Evolutionary conservation across 2,797 vertebrate species (phyloP).

Genomic region (Eospalax fontanierii): DNA sequence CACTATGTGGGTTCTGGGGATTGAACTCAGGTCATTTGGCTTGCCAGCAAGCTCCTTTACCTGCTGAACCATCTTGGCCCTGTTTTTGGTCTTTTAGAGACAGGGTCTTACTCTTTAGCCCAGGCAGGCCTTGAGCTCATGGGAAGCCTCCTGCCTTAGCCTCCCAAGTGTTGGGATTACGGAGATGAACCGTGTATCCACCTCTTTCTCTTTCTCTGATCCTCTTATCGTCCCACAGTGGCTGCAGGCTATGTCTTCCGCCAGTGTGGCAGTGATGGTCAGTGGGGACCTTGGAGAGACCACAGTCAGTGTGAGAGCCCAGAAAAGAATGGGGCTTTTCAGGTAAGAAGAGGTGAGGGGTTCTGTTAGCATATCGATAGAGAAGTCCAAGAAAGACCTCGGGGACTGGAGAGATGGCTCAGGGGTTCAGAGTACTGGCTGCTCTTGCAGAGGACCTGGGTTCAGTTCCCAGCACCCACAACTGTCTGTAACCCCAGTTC

Average conservation of each 20-base stretch:
- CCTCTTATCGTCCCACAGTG: constrained; percentile 84
- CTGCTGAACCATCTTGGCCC: not conserved
- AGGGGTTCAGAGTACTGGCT: too few relatives aligned
- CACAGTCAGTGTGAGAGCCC: constrained; percentile 90
- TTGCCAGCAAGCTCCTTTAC: not conserved
- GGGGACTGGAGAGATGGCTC: too few relatives aligned
- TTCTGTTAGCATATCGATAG: not conserved
- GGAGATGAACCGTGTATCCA: not conserved
- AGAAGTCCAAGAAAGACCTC: not conserved
- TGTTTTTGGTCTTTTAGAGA: not conserved
- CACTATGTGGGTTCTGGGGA: not conserved
- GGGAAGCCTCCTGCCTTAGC: not conserved
- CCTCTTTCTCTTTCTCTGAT: not conserved
- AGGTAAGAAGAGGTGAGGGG: constrained; percentile 75
- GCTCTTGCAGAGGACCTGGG: too few relatives aligned
- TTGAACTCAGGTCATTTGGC: not conserved
- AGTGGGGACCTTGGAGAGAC: constrained; percentile 92
- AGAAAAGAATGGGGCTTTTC: constrained; percentile 77
- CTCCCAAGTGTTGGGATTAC: not conserved
- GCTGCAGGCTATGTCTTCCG: constrained; percentile 89
- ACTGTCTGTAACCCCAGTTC: too few relatives aligned
- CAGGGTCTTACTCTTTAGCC: not conserved
- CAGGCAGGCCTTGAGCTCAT: not conserved
- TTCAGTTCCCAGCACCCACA: too few relatives aligned
- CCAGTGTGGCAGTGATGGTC: constrained; percentile 91